Base-by-base conservation (phyloP, 1,140 invertebrate species). In the Temnothorax nylanderi region DNA sequence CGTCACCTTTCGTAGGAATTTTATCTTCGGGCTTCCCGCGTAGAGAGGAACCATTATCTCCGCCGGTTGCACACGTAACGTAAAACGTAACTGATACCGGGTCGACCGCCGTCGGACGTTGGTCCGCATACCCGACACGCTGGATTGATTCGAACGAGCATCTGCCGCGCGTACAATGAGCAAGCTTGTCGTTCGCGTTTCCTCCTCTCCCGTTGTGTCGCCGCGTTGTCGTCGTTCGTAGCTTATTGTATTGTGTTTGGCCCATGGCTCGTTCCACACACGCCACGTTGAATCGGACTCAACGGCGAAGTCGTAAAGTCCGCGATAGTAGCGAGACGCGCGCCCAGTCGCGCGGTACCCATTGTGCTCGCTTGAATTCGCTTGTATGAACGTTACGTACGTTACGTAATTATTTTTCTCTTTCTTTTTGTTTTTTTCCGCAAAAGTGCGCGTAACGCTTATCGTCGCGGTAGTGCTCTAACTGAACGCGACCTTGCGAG, bases 401-500 rank as follows among this genome's bases (percentile, higher is more conserved):
- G 88, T 90, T 90, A 89, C 78, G 67, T 87, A 82, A 88, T 81
- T 32, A 41, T 49, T 32, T 54, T 56, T 49, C 11, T 34, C 8
- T 26, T 16, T 54, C 18, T 54, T n/a, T 16, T 62, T 26, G 3
- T 37, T 37, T 44, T 44, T 74, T 51, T 32, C 58, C n/a, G 41
- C 21, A 5, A n/a, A 47, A 6, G 37, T 44, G 41, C 64, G 41
- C 37, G 11, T 21, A 74, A 60, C 18, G 69, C 37, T 80, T 37
- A 71, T 71, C 18, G 18, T 71, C 58, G 18, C 21, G n/a, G 47
- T 56, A 44, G 62, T 80, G 62, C 64, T 26, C n/a, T n/a, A 11
- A 13, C 32, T 16, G 64, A 18, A 41, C 21, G n/a, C 21, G 21
- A 65, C 32, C 6, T 26, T 18, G 32, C 21, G 5, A 41, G n/a